phyloP scores from a whole-genome alignment of 2,797 vertebrate genomes.

The Meriones psammophilus region DNA sequence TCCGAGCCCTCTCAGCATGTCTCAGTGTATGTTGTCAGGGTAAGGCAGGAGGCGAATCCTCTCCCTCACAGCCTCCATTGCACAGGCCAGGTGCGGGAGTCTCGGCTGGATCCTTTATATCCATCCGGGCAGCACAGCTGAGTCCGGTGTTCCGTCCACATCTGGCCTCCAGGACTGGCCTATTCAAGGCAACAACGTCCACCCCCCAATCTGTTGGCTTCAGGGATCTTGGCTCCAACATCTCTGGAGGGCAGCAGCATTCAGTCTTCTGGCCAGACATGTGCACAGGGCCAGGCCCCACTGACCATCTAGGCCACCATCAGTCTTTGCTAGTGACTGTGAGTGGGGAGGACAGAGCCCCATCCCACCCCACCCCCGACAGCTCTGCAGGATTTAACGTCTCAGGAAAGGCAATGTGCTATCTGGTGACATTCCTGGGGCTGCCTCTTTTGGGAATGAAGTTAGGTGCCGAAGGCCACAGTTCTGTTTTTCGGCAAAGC shows the following conservation, averaged over 20 bases:
- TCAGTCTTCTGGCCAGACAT: not conserved
- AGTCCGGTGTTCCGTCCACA: accelerated
- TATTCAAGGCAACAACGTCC: accelerated
- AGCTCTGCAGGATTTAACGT: not conserved
- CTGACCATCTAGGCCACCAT: accelerated
- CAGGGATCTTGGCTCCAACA: accelerated
- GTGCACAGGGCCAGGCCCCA: not conserved
- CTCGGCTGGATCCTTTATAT: not conserved
- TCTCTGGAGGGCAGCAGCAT: not conserved
- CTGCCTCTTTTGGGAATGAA: not conserved
- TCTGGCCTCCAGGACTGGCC: not conserved
- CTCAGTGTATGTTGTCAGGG: not conserved
- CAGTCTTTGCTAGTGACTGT: not conserved
- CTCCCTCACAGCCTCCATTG: not conserved
- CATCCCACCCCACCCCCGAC: accelerated
- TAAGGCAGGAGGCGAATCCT: not conserved
- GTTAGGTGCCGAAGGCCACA: accelerated
- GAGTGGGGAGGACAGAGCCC: too few relatives aligned
- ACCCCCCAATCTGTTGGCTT: not conserved
- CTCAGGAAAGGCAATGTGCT: not conserved
- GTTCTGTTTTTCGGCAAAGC: not conserved
- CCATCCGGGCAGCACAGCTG: accelerated
- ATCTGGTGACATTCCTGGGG: not conserved
- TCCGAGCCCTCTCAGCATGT: accelerated
- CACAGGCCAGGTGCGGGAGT: accelerated